Evolutionary conservation across 2,113 vertebrate species (phyloP).

Genomic region (Columba janthina): DNA sequence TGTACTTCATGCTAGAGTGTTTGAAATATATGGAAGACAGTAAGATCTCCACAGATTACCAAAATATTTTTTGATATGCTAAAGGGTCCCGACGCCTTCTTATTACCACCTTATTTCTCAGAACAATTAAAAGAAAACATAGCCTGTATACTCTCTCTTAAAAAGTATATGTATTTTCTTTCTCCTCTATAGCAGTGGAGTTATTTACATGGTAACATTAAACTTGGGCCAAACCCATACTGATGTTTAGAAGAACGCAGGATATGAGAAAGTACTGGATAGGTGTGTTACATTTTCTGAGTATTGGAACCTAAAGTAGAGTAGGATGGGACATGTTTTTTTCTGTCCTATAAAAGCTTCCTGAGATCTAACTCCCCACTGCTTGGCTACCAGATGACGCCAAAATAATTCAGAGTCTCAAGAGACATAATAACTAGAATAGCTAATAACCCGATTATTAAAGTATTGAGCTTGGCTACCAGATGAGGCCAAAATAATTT

Average conservation of each 20-base stretch:
- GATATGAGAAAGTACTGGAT: not conserved
- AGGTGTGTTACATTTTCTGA: not conserved
- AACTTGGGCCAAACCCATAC: not conserved
- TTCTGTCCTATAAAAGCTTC: not conserved
- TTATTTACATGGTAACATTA: not conserved
- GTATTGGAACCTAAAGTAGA: not conserved
- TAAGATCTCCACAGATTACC: not conserved
- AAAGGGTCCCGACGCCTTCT: not conserved
- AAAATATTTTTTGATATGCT: not conserved
- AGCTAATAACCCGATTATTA: not conserved
- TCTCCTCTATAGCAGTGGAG: not conserved
- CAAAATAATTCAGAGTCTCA: not conserved
- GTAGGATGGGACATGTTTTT: not conserved
- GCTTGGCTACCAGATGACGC: not conserved
- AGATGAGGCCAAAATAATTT: not conserved
- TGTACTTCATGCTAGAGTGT: not conserved
- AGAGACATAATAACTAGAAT: not conserved
- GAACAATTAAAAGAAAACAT: not conserved
- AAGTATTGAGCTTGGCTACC: too few relatives aligned
- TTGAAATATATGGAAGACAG: not conserved
- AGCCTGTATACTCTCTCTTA: not conserved
- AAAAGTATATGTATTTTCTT: not conserved
- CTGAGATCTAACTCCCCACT: not conserved
- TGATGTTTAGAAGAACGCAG: not conserved
- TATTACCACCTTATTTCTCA: not conserved